Base-by-base conservation (phyloP, 2,797 vertebrate species). In the Muraenolepis orangiensis region DNA sequence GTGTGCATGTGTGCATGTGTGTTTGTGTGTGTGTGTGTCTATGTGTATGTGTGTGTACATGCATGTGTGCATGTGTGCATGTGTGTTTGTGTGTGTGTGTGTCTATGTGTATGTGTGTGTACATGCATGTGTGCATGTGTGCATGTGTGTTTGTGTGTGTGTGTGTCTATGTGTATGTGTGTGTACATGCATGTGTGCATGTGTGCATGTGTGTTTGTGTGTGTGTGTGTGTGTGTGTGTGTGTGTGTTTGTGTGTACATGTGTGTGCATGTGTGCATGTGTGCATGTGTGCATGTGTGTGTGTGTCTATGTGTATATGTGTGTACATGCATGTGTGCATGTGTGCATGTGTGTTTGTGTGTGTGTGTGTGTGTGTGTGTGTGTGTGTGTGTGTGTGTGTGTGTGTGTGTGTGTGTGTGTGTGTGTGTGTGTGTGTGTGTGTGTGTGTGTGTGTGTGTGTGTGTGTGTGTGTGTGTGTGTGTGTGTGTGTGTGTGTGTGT, bases 1-100 rank as follows among this genome's bases (percentile, higher is more conserved):
- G 69, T 61, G 74, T 57, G 69, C 32, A 66, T 72, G 42, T 57
- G 66, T 40, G 72, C 57, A 51, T 29, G 29, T 69, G 73, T 66
- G 31, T 14, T 61, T 5, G 0, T 36, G 75, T 61, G 72, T 79
- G 72, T 32, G 66, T 30, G 67, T n/a, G n/a, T n/a, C n/a, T 36
- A 74, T 61, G 72, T 79, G 72, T 32, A 64, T 30, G 67, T 66
- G 66, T 64, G n/a, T 75, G 78, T 77, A 69, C 72, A 77, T 70
- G 70, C 72, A 64, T 42, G 66, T 34, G 18, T 66, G 51, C n/a
- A 69, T 70, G 69, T 64, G 69, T 40, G 74, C 34, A 29, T 31
- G 70, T 72, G 51, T 64, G 68, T 42, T 66, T 23, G 70, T 40
- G 57, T 34, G 23, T 76, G 71, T n/a, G n/a, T 29, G 29, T 36